These are phyloP conservation scores for Actenoides lindsayi DNA, from an alignment of 2,113 vertebrate genomes.

Conservation along the genomic window DNA sequence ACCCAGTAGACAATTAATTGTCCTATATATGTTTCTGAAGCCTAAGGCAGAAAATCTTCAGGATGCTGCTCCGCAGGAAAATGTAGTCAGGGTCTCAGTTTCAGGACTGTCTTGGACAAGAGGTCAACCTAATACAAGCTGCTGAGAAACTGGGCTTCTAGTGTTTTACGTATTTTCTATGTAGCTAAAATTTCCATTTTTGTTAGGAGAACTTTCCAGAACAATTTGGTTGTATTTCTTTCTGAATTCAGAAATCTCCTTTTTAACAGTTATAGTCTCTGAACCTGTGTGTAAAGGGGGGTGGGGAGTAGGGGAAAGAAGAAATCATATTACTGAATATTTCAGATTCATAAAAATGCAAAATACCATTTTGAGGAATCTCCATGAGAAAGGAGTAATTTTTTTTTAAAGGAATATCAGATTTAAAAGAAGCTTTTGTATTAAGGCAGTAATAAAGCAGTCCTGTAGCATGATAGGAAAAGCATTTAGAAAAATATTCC, in stretches of 20 bases:
- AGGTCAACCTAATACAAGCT: background rate
- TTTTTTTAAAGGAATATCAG: slow-evolving; percentile 8
- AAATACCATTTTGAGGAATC: background rate
- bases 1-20: background rate
- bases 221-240: background rate
- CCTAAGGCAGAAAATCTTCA: background rate
- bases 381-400: background rate
- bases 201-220: background rate
- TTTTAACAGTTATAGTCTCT: background rate
- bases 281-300: background rate
- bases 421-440: background rate
- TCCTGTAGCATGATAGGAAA: background rate
- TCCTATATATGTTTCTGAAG: background rate
- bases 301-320: background rate
- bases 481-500: background rate
- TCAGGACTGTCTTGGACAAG: background rate
- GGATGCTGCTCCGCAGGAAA: background rate
- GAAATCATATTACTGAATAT: background rate
- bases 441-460: background rate
- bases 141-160: background rate
- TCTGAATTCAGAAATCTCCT: background rate
- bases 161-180: background rate
- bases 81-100: background rate
- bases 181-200: background rate
- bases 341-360: background rate